Conservation (phyloP, 2,113 vertebrate genomes). For the Oriolus oriolus region DNA sequence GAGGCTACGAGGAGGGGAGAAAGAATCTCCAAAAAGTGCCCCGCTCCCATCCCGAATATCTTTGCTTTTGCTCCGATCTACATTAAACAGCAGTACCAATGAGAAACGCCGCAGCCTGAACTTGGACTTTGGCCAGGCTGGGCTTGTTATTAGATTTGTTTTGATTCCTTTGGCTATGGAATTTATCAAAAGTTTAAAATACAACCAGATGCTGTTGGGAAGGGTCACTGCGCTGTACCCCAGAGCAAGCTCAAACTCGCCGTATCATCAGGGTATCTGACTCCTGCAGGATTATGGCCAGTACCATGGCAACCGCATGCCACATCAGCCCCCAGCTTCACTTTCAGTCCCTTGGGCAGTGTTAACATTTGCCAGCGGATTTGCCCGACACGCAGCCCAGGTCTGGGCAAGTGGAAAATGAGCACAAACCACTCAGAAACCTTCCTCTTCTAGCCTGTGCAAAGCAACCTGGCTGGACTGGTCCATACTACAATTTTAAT, state of each 20-base stretch:
- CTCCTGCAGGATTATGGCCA: constrained; percentile 32
- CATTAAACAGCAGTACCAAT: neutral
- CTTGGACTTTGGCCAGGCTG: neutral
- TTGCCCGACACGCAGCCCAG: constrained; percentile 23
- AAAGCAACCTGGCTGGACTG: neutral
- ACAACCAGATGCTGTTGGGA: neutral
- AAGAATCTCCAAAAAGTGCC: neutral
- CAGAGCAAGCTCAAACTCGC: constrained; percentile 25
- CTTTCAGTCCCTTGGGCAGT: constrained; percentile 47
- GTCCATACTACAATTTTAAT: neutral
- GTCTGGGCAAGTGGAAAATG: constrained; percentile 23
- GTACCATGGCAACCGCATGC: constrained; percentile 49
- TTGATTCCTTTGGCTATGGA: constrained; percentile 32
- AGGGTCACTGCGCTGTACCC: neutral
- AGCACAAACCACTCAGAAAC: neutral
- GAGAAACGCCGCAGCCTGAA: neutral
- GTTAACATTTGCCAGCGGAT: constrained; percentile 52
- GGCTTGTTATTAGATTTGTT: constrained; percentile 36
- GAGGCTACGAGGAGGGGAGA: neutral
- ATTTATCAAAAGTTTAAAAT: constrained; percentile 49
- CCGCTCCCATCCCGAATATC: neutral
- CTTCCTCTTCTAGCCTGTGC: neutral
- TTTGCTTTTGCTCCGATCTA: neutral
- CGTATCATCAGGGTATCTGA: constrained; percentile 20
- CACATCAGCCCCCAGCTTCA: constrained; percentile 47